Evolutionary conservation across 2,797 vertebrate species (phyloP), one percentile per base, ranked within the genome.

Genomic region (Chelonia mydas): DNA sequence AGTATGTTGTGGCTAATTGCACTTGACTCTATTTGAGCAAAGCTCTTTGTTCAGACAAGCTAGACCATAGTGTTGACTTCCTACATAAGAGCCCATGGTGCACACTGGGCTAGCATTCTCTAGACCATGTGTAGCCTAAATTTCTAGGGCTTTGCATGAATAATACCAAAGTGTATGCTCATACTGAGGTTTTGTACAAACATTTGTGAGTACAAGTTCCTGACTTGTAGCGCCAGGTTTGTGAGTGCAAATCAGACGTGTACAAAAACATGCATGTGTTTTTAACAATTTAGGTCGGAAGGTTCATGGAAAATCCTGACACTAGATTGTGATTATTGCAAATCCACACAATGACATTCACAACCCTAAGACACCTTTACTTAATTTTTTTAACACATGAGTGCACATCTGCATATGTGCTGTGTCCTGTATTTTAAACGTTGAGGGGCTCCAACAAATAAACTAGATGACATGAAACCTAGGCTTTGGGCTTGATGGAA

Each of bases 61-160:
- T 45, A 92, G 50, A 95, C 95, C 94, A 93, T 81, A 68, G 85
- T 95, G 47, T 41, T 86, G 23, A 31, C 87, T 90, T 31, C n/a
- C 21, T 59, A 27, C 15, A 88, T 27, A 23, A 3, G 51, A 49
- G 84, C 78, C 54, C 0, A 0, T 8, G 12, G 57, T 59, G 89
- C 37, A 81, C 17, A 23, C 8, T 86, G 95, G 49, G 87, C 28
- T 68, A 57, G 12, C 6, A 37, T 3, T 28, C 15, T 91, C 28
- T 84, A 33, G 25, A 13, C 7, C 85, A 51, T 47, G 21, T 11
- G 61, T 1, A 10, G 9, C 81, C 68, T 41, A 87, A 17, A 59
- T 59, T 78, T 6, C 23, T 45, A 88, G 37, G 49, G 23, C 3
- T 91, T 89, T 54, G 3, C 45, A 78, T 82, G 15, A 13, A 37